Percentiles rank a stretch among this genome's conserved stretches.
These are phyloP conservation scores for Cyclophora albipunctata DNA, from an alignment of 2,888 invertebrate genomes.

Conservation along the genomic window DNA sequence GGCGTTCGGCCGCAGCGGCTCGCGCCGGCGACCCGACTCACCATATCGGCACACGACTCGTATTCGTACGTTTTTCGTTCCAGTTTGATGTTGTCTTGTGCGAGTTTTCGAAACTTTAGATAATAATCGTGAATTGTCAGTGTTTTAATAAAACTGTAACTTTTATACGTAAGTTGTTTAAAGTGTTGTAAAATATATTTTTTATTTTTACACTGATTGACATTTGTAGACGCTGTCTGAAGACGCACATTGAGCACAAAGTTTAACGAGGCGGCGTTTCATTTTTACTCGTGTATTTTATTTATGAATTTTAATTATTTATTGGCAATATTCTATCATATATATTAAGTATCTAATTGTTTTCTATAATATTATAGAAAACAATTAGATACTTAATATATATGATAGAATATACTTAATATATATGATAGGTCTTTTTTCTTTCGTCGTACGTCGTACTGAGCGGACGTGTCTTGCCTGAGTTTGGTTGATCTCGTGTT, in stretches of 20 bases:
- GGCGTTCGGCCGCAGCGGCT: neutral
- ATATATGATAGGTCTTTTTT: no score
- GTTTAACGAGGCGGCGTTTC: no score
- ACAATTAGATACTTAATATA: no score
- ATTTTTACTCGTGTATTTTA: conserved; percentile 1
- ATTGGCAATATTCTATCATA: conserved; percentile 6
- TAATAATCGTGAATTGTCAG: conserved; percentile 26
- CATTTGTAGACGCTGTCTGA: conserved; percentile 35
- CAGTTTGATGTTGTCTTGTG: conserved; percentile 63
- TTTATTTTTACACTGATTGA: conserved; percentile 61
- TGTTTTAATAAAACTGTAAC: conserved; percentile 35
- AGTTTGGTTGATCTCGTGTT: no score
- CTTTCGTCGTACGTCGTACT: no score
- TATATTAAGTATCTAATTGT: neutral
- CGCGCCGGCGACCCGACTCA: conserved; percentile 25
- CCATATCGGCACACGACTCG: conserved; percentile 54
- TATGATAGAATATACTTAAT: conserved; percentile 6
- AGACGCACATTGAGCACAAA: conserved; percentile 54
- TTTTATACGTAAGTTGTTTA: conserved; percentile 58
- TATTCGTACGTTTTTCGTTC: conserved; percentile 46
- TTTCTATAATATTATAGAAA: no score
- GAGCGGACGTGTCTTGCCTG: no score
- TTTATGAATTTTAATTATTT: conserved; percentile 8
- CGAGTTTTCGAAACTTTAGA: conserved; percentile 24
- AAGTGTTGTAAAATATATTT: conserved; percentile 40